A percentile compares a stretch with the other conserved stretches of the same genome.
Conservation (phyloP, 2,888 invertebrate species). For the Cancer borealis region DNA sequence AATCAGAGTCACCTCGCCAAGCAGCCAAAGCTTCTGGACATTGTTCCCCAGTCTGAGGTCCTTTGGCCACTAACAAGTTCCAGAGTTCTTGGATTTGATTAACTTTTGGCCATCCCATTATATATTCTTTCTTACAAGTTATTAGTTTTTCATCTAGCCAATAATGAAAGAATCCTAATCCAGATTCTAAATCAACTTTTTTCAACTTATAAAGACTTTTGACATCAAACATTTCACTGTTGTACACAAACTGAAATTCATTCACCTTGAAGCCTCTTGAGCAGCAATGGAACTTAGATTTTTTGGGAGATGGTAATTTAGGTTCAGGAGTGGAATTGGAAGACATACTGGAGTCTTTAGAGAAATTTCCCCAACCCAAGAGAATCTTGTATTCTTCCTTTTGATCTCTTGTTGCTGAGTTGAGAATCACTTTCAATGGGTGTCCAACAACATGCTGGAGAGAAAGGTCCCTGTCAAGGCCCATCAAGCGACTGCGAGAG, state of each 20-base stretch:
- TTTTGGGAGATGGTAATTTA: background rate
- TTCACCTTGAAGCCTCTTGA: background rate
- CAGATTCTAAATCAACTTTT: slow-evolving; percentile 1
- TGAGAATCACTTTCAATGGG: background rate
- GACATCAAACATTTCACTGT: background rate
- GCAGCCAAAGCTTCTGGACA: background rate
- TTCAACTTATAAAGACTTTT: background rate
- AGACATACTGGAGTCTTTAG: background rate
- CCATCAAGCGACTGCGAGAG: slow-evolving; percentile 4
- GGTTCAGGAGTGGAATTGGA: background rate
- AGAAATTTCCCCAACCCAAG: background rate
- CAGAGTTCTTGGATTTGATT: background rate
- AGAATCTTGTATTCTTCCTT: background rate
- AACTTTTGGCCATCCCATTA: background rate
- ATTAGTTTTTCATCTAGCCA: background rate
- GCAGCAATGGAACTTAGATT: background rate
- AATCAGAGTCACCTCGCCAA: background rate
- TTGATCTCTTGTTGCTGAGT: background rate
- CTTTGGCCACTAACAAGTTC: background rate
- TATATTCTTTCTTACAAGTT: background rate
- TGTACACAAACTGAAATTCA: background rate
- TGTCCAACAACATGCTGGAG: background rate
- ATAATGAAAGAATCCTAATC: slow-evolving; percentile 13
- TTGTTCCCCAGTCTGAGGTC: background rate
- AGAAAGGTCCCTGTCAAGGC: background rate